phyloP scores from a whole-genome alignment of 2,888 invertebrate species.

The Rhabditoides inermis region DNA sequence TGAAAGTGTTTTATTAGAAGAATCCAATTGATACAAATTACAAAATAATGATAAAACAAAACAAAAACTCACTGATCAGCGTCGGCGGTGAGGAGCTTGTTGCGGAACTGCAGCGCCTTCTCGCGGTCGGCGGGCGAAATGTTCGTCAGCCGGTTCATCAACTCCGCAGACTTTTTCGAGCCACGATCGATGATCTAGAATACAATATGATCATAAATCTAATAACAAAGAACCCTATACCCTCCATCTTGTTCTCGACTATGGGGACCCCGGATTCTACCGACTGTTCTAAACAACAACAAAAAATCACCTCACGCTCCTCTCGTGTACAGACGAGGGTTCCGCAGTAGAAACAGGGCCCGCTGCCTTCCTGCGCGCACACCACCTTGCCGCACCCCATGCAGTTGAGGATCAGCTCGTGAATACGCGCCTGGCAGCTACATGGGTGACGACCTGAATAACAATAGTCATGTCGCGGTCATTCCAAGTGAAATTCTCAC shows the following conservation, averaged over 20 bases:
- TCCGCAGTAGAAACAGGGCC: conserved; percentile 87
- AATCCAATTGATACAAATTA: neutral
- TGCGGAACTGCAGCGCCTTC: conserved; percentile 27
- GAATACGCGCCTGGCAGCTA: conserved; percentile 83
- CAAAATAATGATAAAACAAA: neutral
- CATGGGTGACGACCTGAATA: conserved; percentile 73
- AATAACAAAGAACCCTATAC: neutral
- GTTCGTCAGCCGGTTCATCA: conserved; percentile 56
- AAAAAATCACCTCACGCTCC: conserved; percentile 30
- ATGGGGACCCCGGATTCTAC: neutral
- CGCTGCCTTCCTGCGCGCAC: conserved; percentile 82
- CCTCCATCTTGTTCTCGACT: no score
- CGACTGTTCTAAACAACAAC: neutral
- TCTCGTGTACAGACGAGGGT: conserved; percentile 63
- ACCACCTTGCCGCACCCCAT: conserved; percentile 84
- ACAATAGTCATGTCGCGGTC: no score
- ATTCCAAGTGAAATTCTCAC: no score
- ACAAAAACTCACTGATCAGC: conserved; percentile 27
- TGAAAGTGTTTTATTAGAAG: conserved; percentile 9
- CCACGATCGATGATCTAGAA: conserved; percentile 29
- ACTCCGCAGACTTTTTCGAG: conserved; percentile 24
- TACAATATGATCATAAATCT: neutral
- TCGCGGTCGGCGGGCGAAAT: conserved; percentile 8
- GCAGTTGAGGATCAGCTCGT: conserved; percentile 84
- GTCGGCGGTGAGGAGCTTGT: conserved; percentile 32